Percentiles rank a stretch among this genome's conserved stretches.
phyloP scores from a whole-genome alignment of 1,140 invertebrate species.

The Kradibia gibbosae region DNA sequence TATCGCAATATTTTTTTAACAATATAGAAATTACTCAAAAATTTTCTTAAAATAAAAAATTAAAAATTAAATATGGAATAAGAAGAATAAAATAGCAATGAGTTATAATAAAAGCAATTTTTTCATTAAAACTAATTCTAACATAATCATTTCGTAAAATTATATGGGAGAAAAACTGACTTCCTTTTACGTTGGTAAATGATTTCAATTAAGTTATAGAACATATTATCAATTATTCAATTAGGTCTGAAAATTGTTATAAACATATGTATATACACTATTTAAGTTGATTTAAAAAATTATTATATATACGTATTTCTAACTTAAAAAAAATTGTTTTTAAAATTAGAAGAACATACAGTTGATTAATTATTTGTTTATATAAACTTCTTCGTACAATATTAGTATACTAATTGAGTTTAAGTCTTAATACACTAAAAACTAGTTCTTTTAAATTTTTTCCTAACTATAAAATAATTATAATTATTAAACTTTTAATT shows the following conservation, averaged over 20 bases:
- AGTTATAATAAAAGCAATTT: background rate
- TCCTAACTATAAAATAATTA: too few species aligned
- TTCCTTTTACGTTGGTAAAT: background rate
- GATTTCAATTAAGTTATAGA: background rate
- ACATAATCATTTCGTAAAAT: background rate
- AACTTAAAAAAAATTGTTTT: too few species aligned
- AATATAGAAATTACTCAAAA: background rate
- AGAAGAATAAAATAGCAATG: background rate
- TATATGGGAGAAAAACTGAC: background rate
- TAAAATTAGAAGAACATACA: too few species aligned
- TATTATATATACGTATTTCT: too few species aligned
- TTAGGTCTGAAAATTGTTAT: background rate
- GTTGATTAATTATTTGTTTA: too few species aligned
- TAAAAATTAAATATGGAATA: slow-evolving; percentile 6
- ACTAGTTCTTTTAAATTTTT: too few species aligned
- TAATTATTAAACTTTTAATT: too few species aligned
- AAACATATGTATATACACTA: too few species aligned
- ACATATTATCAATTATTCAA: background rate
- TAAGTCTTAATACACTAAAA: too few species aligned
- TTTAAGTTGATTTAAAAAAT: too few species aligned
- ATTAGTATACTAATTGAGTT: too few species aligned
- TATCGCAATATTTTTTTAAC: background rate
- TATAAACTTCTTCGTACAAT: too few species aligned
- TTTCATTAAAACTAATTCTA: slow-evolving; percentile 5
- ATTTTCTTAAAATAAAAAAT: background rate